Evolutionary conservation across 2,113 vertebrate genomes (phyloP).

Genomic region (Xerus inauris): DNA sequence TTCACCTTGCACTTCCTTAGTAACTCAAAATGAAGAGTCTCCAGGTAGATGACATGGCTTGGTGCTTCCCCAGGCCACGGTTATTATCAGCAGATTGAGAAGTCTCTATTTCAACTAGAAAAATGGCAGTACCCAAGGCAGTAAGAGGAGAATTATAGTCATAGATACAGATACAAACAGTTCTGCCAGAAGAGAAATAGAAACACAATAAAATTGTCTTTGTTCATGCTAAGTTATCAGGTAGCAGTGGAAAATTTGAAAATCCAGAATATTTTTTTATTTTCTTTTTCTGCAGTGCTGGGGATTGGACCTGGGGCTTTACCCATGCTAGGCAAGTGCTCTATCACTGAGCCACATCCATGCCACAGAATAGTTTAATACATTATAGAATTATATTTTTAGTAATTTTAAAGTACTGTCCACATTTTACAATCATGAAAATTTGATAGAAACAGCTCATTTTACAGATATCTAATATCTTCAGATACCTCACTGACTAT

Average conservation of each 20-base stretch:
- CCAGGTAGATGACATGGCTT: neutral
- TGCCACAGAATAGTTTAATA: neutral
- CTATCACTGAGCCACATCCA: no score
- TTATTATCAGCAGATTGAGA: neutral
- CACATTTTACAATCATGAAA: neutral
- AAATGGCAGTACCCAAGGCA: neutral
- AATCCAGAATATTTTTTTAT: neutral
- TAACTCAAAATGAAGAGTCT: neutral
- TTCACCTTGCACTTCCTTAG: neutral
- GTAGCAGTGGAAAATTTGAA: neutral
- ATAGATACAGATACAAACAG: neutral
- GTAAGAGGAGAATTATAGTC: neutral
- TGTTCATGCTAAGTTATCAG: slow-evolving; percentile 24
- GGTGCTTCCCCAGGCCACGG: neutral
- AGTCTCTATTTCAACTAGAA: neutral
- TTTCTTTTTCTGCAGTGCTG: no score
- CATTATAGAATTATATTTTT: slow-evolving; percentile 10
- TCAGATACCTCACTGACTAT: slow-evolving; percentile 40
- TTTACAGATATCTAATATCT: slow-evolving; percentile 21
- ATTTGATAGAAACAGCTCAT: slow-evolving; percentile 22
- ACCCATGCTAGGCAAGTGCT: no score
- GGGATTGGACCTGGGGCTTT: no score
- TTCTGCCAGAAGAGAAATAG: neutral
- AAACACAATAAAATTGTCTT: neutral
- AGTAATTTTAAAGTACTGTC: neutral